These are phyloP conservation scores for Sesamia inferens DNA, from an alignment of 2,888 invertebrate species.

Conservation along the genomic window DNA sequence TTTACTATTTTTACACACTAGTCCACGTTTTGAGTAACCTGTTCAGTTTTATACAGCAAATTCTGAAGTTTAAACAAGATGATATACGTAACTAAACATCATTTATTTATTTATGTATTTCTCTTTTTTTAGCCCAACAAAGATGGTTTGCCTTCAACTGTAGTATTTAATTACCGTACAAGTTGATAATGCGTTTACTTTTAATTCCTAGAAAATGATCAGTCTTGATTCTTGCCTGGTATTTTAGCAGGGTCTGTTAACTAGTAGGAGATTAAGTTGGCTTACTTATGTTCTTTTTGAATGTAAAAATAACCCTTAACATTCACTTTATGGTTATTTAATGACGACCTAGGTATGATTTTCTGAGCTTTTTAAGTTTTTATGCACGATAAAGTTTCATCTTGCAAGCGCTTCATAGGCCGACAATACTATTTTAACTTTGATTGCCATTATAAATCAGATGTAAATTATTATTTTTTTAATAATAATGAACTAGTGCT, in stretches of 20 bases:
- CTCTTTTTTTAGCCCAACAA: not conserved
- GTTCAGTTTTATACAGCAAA: constrained; percentile 39
- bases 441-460: no score
- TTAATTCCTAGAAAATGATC: not conserved
- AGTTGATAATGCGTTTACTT: constrained; percentile 15
- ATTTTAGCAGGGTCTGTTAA: not conserved
- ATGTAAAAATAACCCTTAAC: not conserved
- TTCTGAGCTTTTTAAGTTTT: not conserved
- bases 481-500: no score
- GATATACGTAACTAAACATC: constrained; percentile 4
- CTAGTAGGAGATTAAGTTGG: not conserved
- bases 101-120: constrained; percentile 2
- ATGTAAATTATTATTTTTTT: no score
- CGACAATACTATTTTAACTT: no score
- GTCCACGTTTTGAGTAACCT: constrained; percentile 34
- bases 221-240: not conserved
- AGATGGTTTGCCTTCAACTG: constrained; percentile 19
- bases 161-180: constrained; percentile 20
- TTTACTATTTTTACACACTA: constrained; percentile 18
- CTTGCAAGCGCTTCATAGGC: not conserved
- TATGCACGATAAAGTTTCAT: not conserved
- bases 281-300: not conserved
- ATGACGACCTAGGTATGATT: not conserved
- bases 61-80: constrained; percentile 20
- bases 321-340: not conserved